Conservation (phyloP, 2,888 invertebrate genomes). For the Epistrophe grossulariae region DNA sequence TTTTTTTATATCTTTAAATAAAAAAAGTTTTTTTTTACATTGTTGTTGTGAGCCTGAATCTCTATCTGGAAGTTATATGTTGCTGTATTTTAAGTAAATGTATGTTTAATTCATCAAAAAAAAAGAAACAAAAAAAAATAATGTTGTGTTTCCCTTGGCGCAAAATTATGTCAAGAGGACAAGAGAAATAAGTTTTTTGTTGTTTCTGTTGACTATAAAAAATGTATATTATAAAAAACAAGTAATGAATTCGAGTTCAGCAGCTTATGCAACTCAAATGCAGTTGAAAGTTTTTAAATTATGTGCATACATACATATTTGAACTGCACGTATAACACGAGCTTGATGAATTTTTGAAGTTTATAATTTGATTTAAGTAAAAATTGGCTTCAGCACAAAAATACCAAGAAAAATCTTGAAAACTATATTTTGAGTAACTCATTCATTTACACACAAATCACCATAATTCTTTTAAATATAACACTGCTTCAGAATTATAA, state of each 20-base stretch:
- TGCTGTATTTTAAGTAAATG: slow-evolving; percentile 28
- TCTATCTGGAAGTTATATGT: slow-evolving; percentile 38
- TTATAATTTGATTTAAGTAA: background rate
- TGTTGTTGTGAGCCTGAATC: slow-evolving; percentile 47
- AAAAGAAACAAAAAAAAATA: background rate
- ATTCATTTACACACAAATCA: background rate
- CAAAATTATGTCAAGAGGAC: slow-evolving; percentile 25
- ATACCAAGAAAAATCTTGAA: background rate
- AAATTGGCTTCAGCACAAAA: background rate
- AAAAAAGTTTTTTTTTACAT: slow-evolving; percentile 3
- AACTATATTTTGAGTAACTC: background rate
- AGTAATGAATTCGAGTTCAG: background rate
- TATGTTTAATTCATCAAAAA: slow-evolving; percentile 13
- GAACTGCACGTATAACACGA: background rate
- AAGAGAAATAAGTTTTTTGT: background rate
- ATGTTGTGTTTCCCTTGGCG: background rate
- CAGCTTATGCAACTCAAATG: background rate
- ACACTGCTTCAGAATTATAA: too few species aligned
- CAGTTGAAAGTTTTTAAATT: background rate
- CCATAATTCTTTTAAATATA: background rate
- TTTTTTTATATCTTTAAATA: slow-evolving; percentile 6
- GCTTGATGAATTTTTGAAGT: background rate
- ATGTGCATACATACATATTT: background rate
- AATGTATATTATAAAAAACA: background rate
- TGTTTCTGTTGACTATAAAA: background rate